A percentile compares a stretch with the other conserved stretches of the same genome.
These are phyloP conservation scores for Acrobeloides nanus DNA, from an alignment of 2,888 invertebrate genomes.

Conservation along the genomic window DNA sequence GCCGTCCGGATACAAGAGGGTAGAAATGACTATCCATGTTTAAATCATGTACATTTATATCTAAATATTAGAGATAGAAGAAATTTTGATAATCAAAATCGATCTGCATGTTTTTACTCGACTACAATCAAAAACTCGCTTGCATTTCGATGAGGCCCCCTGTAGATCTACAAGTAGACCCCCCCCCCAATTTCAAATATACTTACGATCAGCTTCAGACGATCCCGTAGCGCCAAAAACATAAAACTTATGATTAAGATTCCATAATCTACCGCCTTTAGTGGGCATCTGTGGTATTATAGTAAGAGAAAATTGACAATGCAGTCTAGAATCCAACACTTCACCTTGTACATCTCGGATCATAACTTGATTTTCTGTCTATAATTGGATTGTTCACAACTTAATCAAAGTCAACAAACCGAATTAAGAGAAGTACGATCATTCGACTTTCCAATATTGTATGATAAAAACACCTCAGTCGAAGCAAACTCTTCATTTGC, in stretches of 20 bases:
- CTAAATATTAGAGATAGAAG: constrained; percentile 25
- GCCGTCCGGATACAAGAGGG: constrained; percentile 38
- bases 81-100: constrained; percentile 12
- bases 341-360: constrained; percentile 30
- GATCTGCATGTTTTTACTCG: constrained; percentile 1
- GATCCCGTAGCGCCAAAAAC: constrained; percentile 48
- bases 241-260: constrained; percentile 37
- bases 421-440: constrained; percentile 39
- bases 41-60: constrained; percentile 45
- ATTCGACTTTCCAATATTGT: constrained; percentile 41
- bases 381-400: constrained; percentile 8
- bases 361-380: constrained; percentile 32
- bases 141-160: background rate
- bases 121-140: background rate
- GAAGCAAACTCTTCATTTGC: constrained; percentile 31
- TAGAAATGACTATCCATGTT: constrained; percentile 41
- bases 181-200: background rate
- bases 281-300: constrained; percentile 39
- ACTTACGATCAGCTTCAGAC: constrained; percentile 46
- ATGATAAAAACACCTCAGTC: constrained; percentile 47
- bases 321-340: constrained; percentile 34
- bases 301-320: constrained; percentile 39
- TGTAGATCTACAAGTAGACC: background rate
- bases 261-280: constrained; percentile 34
- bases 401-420: constrained; percentile 10